Base-by-base conservation (phyloP, 2,797 vertebrate genomes). In the Fistularia tabacaria region DNA sequence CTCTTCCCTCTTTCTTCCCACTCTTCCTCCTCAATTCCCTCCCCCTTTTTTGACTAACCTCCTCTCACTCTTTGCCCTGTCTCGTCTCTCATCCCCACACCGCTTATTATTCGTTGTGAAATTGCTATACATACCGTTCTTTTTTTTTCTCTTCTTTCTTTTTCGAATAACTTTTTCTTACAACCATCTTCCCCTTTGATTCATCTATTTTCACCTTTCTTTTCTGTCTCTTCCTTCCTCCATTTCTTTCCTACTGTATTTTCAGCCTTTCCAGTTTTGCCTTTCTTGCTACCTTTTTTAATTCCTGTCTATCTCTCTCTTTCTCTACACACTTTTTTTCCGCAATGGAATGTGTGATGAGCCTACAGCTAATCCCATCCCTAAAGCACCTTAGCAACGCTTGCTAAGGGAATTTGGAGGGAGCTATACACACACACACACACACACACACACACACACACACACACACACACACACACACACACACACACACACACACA, bases 341-440 rank as follows among this genome's bases (percentile, higher is more conserved):
- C 69, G 74, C 80, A 80, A 69, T 61, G 80, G 84, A 83, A 87
- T 84, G 79, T 80, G 79, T 80, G 81, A 83, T 83, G 76, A 87
- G 84, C 85, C 79, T 81, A 55, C 73, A 79, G 84, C 84, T 89
- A 90, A 90, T 89, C 89, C 83, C 74, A 66, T 83, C 79, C 83
- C 79, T 77, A 90, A 89, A 90, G 87, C 86, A 88, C 83, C 86
- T 90, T 88, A 89, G 85, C 86, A 88, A 88, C 81, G 83, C 87
- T 86, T 74, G 71, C 87, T 85, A 87, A 80, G 82, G 82, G 76
- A 85, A 89, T 87, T 85, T 88, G 79, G 76, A 85, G 77, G 73
- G 59, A 75, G 79, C 81, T 55, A 64, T 69, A 73, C 38, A 42
- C 51, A 53, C 40, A 39, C 49, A 53, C 41, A 40, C 38, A 46